Evolutionary conservation across 2,888 invertebrate species (phyloP), one percentile per base, ranked within the genome.

Genomic region (Halocaridina rubra): DNA sequence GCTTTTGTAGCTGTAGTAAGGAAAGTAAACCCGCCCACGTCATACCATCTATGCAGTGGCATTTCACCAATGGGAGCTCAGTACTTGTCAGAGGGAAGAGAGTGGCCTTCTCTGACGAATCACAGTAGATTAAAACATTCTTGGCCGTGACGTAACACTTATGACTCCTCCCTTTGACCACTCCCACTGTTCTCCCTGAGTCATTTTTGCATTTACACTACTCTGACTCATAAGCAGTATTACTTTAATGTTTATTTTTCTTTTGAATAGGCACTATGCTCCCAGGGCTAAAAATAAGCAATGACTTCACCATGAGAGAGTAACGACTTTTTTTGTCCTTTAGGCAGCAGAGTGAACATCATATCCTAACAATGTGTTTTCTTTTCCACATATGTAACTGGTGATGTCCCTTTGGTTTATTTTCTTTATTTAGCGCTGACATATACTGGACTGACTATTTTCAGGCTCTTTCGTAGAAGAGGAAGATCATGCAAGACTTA

Each of bases 21-120:
- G 64, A 32, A 84, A 39, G 61, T 46, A 7, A 69, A 39, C 78
- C 78, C 72, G 33, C 82, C 78, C 78, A 84, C 82, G 82, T 84
- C 71, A n/a, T n/a, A 78, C 72, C 22, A 71, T 30, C 57, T 30
- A 46, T 69, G 3, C 67, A 71, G 24, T 61, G 27, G 61, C 71
- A 27, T 71, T 72, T 39, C 32, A 4, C 82, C 78, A 84, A 78
- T 84, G 61, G n/a, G 39, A 71, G 27, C 24, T n/a, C 29, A 78
- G 82, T 30, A 39, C 22, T 74, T 33, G 33, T 30, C 19, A 13
- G 57, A 16, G 46, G 29, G 29, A n/a, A 16, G 30, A 0, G 24
- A 59, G 33, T 82, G 82, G 82, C 78, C 71, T 22, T 33, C n/a
- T 19, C 32, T 10, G 13, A 32, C 78, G 82, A 78, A 72, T 84